A percentile compares a stretch with the other conserved stretches of the same genome.
Conservation (phyloP, 2,113 vertebrate genomes). For the Bubo bubo region DNA sequence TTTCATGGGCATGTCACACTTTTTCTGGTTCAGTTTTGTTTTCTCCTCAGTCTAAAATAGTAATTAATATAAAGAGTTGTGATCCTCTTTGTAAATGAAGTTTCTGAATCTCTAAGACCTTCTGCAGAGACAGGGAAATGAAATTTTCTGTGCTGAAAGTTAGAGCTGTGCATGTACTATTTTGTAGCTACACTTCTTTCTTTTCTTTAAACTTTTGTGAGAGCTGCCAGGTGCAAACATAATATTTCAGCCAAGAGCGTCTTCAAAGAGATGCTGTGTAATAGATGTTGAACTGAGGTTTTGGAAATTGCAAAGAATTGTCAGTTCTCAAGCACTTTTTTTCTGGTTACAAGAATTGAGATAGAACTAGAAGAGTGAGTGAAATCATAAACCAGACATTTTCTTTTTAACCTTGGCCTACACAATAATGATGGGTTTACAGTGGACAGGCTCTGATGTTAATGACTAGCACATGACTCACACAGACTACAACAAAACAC, state of each 20-base stretch:
- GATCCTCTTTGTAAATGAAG: not conserved
- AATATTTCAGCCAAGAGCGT: not conserved
- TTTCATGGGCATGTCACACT: not conserved
- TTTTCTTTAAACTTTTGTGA: not conserved
- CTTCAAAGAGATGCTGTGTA: not conserved
- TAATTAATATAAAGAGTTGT: not conserved
- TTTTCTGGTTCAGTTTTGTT: not conserved
- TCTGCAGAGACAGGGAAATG: not conserved
- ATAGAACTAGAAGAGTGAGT: not conserved
- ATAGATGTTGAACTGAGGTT: not conserved
- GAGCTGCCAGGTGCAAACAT: not conserved
- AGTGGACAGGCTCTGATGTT: not conserved
- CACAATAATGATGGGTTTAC: not conserved
- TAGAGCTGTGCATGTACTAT: not conserved
- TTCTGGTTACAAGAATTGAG: not conserved
- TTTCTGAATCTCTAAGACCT: not conserved
- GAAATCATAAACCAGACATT: not conserved
- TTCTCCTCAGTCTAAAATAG: not conserved
- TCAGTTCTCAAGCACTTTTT: not conserved
- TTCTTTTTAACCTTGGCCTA: not conserved
- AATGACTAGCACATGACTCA: not conserved
- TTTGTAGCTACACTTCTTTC: not conserved
- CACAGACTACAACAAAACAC: not conserved
- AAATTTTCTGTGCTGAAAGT: not conserved
- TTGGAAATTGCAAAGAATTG: not conserved